These are phyloP conservation scores for Drosophila cardini DNA, from an alignment of 1,140 invertebrate species.

Conservation along the genomic window DNA sequence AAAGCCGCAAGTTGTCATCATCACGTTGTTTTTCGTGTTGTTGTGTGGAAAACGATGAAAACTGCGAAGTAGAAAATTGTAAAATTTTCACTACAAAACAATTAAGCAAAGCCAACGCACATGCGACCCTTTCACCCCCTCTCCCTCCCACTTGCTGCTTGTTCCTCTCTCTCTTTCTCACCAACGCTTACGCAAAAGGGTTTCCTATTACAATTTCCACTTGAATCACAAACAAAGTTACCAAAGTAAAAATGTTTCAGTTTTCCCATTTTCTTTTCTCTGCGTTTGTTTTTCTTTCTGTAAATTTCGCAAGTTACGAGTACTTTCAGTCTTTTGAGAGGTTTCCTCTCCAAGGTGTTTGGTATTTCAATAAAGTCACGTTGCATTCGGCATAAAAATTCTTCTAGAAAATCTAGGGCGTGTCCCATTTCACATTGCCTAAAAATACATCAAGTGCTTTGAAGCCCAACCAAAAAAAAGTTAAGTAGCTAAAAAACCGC, in stretches of 20 bases:
- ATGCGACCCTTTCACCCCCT: neutral
- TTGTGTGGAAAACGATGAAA: conserved; percentile 12
- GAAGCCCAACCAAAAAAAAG: conserved; percentile 10
- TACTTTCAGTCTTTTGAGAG: conserved; percentile 16
- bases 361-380: conserved; percentile 71
- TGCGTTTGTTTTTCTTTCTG: neutral
- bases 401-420: conserved; percentile 12
- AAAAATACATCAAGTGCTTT: conserved; percentile 44
- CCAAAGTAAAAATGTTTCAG: conserved; percentile 47
- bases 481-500: neutral
- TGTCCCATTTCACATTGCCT: conserved; percentile 21
- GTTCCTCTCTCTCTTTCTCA: conserved; percentile 9
- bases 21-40: neutral
- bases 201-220: conserved; percentile 71
- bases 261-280: conserved; percentile 12
- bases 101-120: conserved; percentile 47
- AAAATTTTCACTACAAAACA: conserved; percentile 39
- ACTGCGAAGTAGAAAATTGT: conserved; percentile 39
- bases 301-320: conserved; percentile 6
- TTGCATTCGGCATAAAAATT: conserved; percentile 51
- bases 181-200: conserved; percentile 72
- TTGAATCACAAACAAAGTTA: conserved; percentile 68
- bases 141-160: too few species aligned
- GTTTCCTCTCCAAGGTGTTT: conserved; percentile 59
- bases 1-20: conserved; percentile 51